Percentiles rank a stretch among this genome's conserved stretches.
Conservation (phyloP, 2,113 vertebrate genomes). For the Dicaeum eximium region DNA sequence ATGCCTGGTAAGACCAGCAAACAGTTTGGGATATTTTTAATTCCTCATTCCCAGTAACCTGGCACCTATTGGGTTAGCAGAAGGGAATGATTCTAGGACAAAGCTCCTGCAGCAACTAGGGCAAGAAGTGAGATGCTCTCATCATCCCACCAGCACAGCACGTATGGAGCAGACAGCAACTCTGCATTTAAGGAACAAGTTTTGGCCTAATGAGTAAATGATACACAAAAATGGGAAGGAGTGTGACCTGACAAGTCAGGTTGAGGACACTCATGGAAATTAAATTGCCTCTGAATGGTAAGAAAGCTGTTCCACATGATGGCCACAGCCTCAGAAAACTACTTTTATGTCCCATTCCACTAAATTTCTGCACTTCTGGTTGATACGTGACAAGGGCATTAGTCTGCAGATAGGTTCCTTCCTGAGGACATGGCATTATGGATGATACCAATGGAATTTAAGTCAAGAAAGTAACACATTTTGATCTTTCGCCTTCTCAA, state of each 20-base stretch:
- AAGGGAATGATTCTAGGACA: neutral
- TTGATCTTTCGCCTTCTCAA: neutral
- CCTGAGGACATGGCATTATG: neutral
- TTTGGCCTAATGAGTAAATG: neutral
- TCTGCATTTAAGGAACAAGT: neutral
- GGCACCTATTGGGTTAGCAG: neutral
- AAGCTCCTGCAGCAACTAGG: neutral
- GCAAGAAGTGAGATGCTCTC: neutral
- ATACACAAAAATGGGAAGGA: neutral
- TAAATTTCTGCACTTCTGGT: neutral
- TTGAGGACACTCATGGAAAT: neutral
- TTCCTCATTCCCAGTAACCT: neutral
- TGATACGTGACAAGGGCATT: neutral
- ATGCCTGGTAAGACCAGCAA: neutral
- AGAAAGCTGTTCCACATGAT: neutral
- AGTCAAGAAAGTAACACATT: neutral
- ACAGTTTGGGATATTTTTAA: neutral
- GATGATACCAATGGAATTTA: neutral
- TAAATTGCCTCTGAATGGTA: neutral
- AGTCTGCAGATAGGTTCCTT: neutral
- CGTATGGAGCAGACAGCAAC: rapidly evolving
- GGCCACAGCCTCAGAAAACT: neutral
- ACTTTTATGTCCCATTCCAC: neutral
- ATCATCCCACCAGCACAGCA: neutral
- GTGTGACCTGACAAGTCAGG: neutral